Evolutionary conservation across 2,113 vertebrate genomes (phyloP), one percentile per base, ranked within the genome.

Genomic region (Mus spicilegus): DNA sequence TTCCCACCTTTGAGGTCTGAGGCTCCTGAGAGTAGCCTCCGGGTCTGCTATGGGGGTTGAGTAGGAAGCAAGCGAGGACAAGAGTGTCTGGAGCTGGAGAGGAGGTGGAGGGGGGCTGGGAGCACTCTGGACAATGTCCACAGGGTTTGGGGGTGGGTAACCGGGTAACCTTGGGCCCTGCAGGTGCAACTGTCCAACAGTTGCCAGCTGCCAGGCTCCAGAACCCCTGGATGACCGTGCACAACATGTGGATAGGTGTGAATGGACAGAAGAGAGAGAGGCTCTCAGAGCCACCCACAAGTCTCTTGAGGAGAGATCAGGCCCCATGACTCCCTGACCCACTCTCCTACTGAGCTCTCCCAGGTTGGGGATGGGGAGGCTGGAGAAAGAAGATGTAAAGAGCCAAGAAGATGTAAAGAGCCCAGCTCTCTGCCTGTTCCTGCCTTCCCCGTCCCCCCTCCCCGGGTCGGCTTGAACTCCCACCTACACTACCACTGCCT

Each of bases 361-460:
- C 42, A 26, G n/a, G n/a, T 14, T 28, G 13, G 4, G 19, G 36
- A 36, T 5, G 54, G 81, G 24, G 80, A 70, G 20, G 85, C 65
- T 36, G 26, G 8, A 85, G 1, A 0, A 13, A 7, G 16, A 28
- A 22, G 42, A 49, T 6, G 17, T 20, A 22, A 11, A 20, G 30
- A 58, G 70, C 36, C 46, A 13, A 7, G 16, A 28, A 22, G 42
- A 49, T 6, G 17, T 20, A 22, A 11, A 20, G 30, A 58, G 70
- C 36, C 46, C 42, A 51, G 0, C 0, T 30, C 0, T 30, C 46
- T 24, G 36, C 3, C 61, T 19, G 39, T 11, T 2, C 84, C 36
- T 0, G 65, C 7, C 36, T 56, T 42, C 42, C 42, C 42, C 3
- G 42, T 42, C 42, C 42, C 42, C 42, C 42, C 90, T 6, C 42